Base-by-base conservation (phyloP, 2,888 invertebrate genomes). In the Amphipoea oculea region DNA sequence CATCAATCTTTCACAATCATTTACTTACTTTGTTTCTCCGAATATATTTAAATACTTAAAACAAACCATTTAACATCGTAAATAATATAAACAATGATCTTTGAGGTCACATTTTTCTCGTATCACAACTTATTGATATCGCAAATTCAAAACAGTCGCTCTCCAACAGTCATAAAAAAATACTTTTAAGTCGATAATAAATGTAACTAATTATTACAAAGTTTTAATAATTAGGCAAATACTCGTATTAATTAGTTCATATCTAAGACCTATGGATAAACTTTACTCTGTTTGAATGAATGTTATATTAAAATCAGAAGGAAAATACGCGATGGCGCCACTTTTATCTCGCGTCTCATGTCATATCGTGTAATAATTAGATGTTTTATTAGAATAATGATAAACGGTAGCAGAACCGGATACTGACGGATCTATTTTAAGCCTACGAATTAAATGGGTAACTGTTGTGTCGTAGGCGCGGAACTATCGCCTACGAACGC, bases 111-210 rank as follows among this genome's bases (percentile, higher is more conserved):
- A 79, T 83, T 85, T 80, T 82, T 78, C 48, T 73, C 85, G 48
- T 89, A 91, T 90, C 89, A n/a, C 73, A 62, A 75, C 75, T 86
- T 83, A 85, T 79, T 83, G 74, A 78, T 78, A 78, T 76, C 72
- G 60, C 23, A 68, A 82, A 83, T 69, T 68, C 72, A 79, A 76
- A 82, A 85, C 80, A 83, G 73, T 76, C 57, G 68, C 42, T 68
- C 70, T 62, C 42, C 63, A 68, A 79, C 54, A 76, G n/a, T 77
- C 71, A 81, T 68, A 75, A 79, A 86, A 81, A 79, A 74, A 73
- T 48, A 80, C 60, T 72, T 73, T 11, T 72, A 75, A 71, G 48
- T 73, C 72, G 77, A 89, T 88, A 82, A 80, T 42, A 80, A 80
- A 68, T 62, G 45, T 71, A 81, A 89, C 88, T 81, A 88, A 89